These are phyloP conservation scores for Hyalella azteca DNA, from an alignment of 2,888 invertebrate genomes.

Conservation along the genomic window DNA sequence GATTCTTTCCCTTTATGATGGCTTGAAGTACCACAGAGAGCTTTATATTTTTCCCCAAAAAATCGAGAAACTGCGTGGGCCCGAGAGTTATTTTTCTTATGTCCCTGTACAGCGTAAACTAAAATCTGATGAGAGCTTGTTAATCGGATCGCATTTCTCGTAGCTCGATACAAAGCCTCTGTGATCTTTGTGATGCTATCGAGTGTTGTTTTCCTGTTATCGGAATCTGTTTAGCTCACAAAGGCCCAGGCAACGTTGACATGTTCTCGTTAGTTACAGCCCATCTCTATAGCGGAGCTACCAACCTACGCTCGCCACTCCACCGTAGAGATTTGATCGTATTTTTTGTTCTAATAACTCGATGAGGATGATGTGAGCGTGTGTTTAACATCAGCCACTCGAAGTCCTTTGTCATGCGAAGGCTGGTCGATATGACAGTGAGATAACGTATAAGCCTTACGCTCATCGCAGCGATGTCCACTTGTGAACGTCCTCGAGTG, in stretches of 20 bases:
- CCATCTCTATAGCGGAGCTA: no score
- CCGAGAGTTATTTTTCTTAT: no score
- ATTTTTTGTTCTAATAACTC: background rate
- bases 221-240: conserved; percentile 33
- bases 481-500: background rate
- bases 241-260: background rate
- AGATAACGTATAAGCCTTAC: conserved; percentile 9
- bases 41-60: no score
- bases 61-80: no score
- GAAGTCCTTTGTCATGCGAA: conserved; percentile 19
- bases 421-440: conserved; percentile 1
- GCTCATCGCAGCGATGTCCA: conserved; percentile 1
- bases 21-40: no score
- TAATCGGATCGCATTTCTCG: conserved; percentile 2
- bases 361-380: background rate
- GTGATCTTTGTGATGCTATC: conserved; percentile 26
- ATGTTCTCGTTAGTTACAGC: background rate
- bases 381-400: conserved; percentile 14
- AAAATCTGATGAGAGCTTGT: background rate
- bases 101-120: background rate
- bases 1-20: no score
- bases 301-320: no score
- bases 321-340: no score
- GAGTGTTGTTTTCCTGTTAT: conserved; percentile 34
- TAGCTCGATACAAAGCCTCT: background rate